Base-by-base conservation (phyloP, 2,113 vertebrate species). In the Vidua macroura region DNA sequence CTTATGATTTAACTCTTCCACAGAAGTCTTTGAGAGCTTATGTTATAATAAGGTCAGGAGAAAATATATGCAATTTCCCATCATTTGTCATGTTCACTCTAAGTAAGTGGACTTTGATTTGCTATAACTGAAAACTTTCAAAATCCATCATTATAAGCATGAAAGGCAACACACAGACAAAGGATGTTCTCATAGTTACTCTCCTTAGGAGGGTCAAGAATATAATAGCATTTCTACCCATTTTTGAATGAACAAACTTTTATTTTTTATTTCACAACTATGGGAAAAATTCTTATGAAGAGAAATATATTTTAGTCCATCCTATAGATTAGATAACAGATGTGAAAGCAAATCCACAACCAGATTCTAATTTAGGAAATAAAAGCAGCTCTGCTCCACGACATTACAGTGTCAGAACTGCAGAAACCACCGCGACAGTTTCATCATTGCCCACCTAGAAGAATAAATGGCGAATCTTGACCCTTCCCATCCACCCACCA, bases 1-100 rank as follows among this genome's bases (percentile, higher is more conserved):
- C 81, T 94, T 95, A 93, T 90, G 23, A 70, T 94, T 93, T 94
- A 91, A 94, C 95, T 95, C 92, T 89, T 75, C 92, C 90, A 94
- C 77, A 69, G 30, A 95, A 96, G 73, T 68, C 89, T 91, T 96
- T 83, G 77, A 93, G 49, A 95, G 70, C 10, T 85, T 87, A 82
- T 2, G 17, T 81, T 91, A 90, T 89, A 91, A 96, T 19, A 92
- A 95, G 59, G 55, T 63, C 91, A 93, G 67, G 83, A 90, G 91
- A 97, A 97, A 97, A 97, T 86, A 85, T 79, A 97, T 87, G 85
- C 91, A 83, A 95, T 95, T 98, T 97, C 96, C 90, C 95, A 92
- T 93, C 83, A 93, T 95, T 97, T 96, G 88, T 96, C 93, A 97
- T 82, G 59, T 70, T 95, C 93, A 58, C 55, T 92, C 94, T 93